These are phyloP conservation scores for Leptinotarsa undecemlineata DNA, from an alignment of 1,140 invertebrate species.

Conservation along the genomic window DNA sequence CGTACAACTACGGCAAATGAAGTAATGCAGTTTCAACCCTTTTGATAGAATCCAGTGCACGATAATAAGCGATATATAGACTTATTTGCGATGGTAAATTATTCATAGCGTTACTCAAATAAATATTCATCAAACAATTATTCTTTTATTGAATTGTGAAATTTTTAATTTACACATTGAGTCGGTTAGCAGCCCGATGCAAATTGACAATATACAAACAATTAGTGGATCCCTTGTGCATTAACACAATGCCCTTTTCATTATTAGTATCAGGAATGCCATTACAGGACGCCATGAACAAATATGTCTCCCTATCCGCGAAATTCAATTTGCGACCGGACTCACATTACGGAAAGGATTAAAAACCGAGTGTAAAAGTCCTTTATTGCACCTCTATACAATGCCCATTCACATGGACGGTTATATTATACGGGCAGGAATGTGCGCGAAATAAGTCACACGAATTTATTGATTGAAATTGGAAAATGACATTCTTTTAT, in stretches of 20 bases:
- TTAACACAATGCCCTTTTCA: conserved; percentile 52
- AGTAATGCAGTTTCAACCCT: conserved; percentile 24
- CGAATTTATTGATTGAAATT: conserved; percentile 37
- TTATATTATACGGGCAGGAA: conserved; percentile 34
- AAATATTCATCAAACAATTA: conserved; percentile 27
- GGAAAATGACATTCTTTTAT: not conserved
- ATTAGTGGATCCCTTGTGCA: conserved; percentile 51
- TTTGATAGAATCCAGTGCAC: conserved; percentile 14
- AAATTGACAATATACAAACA: conserved; percentile 56
- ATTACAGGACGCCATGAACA: conserved; percentile 49
- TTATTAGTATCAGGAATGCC: conserved; percentile 54
- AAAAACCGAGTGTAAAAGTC: conserved; percentile 45
- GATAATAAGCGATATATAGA: conserved; percentile 2
- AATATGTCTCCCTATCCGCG: conserved; percentile 47
- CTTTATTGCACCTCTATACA: conserved; percentile 49
- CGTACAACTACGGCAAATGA: conserved; percentile 5
- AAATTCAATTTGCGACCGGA: conserved; percentile 50
- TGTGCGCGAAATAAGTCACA: conserved; percentile 39
- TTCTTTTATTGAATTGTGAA: conserved; percentile 30
- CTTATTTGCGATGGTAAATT: conserved; percentile 20
- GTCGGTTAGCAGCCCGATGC: conserved; percentile 42
- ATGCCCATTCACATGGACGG: conserved; percentile 40
- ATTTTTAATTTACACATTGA: conserved; percentile 27
- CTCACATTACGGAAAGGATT: conserved; percentile 46
- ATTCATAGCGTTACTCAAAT: conserved; percentile 26